Percentiles rank a stretch among this genome's conserved stretches.
These are phyloP conservation scores for Morus bassanus DNA, from an alignment of 2,797 vertebrate genomes.

Conservation along the genomic window DNA sequence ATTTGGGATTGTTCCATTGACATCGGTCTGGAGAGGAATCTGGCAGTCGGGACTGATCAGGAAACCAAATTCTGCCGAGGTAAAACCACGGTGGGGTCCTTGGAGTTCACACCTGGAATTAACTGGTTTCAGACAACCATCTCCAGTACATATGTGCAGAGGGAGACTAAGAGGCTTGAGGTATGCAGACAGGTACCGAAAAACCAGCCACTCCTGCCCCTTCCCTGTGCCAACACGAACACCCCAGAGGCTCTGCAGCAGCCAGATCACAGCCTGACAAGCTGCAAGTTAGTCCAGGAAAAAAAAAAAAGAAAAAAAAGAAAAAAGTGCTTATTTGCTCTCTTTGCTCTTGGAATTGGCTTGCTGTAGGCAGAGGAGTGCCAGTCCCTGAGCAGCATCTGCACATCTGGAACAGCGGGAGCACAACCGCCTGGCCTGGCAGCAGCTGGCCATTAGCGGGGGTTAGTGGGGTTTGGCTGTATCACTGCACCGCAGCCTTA, in stretches of 20 bases:
- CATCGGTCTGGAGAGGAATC: neutral
- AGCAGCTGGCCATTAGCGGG: neutral
- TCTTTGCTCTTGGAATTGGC: neutral
- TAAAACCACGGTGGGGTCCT: neutral
- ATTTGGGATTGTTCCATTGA: neutral
- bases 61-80: neutral
- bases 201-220: neutral
- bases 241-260: neutral
- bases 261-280: neutral
- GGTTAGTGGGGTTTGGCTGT: neutral
- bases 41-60: rapidly evolving
- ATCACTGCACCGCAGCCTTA: neutral
- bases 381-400: neutral
- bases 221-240: neutral
- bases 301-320: rapidly evolving
- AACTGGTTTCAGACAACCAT: neutral
- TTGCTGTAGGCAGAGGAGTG: neutral
- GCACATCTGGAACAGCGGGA: neutral
- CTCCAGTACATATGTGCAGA: neutral
- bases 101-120: neutral
- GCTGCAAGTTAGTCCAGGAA: rapidly evolving
- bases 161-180: neutral
- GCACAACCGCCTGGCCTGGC: neutral
- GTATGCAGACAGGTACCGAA: neutral
- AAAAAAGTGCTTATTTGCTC: rapidly evolving